Conservation (phyloP, 2,797 vertebrate genomes). For the Leptatherina wallacei region DNA sequence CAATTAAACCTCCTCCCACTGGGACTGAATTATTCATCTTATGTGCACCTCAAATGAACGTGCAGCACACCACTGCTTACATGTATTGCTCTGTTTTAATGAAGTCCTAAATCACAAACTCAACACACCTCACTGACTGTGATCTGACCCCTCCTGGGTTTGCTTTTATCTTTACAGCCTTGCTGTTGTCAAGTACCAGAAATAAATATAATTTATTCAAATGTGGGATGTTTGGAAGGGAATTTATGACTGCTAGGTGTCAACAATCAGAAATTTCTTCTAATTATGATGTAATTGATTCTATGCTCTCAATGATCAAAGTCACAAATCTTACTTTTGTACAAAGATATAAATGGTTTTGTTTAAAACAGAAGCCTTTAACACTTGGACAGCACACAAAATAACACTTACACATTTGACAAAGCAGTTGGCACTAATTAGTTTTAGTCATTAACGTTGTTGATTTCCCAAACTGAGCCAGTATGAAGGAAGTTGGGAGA, state of each 20-base stretch:
- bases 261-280: neutral
- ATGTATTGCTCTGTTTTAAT: neutral
- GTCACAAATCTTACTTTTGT: too few relatives aligned
- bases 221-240: neutral
- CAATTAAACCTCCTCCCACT: slow-evolving; percentile 8
- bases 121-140: neutral
- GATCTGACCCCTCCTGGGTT: neutral
- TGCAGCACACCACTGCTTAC: slow-evolving; percentile 16
- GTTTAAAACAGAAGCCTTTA: neutral
- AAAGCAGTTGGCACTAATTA: neutral
- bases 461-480: neutral
- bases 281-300: too few relatives aligned
- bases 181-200: neutral
- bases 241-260: neutral
- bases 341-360: neutral
- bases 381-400: neutral
- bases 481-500: neutral
- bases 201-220: neutral
- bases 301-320: too few relatives aligned
- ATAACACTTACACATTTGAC: neutral
- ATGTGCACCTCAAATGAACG: neutral
- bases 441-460: neutral
- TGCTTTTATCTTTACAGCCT: neutral
- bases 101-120: neutral
- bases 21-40: slow-evolving; percentile 19